phyloP scores from a whole-genome alignment of 2,113 vertebrate genomes.

The Capreolus pygargus region DNA sequence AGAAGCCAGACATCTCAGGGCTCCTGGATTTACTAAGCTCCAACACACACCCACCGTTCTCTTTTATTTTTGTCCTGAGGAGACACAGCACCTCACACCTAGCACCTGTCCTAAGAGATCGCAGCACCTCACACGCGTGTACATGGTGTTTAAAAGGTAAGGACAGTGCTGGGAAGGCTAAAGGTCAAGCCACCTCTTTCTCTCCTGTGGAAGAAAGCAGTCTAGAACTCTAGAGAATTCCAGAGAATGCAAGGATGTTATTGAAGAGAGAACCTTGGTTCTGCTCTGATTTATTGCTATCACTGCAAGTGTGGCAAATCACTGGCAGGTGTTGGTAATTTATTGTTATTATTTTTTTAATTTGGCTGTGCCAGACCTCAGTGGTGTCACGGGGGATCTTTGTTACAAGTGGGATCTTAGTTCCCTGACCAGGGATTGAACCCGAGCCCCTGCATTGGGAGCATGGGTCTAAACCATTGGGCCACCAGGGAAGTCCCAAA shows the following conservation, averaged over 20 bases:
- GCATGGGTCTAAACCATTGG: background rate
- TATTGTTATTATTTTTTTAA: background rate
- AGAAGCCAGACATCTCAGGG: background rate
- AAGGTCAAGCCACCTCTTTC: background rate
- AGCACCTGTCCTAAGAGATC: no score
- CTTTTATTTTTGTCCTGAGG: background rate
- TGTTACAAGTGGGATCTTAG: background rate
- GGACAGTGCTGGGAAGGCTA: background rate
- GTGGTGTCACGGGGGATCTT: background rate
- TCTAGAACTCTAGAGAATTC: background rate
- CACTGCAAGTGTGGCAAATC: background rate
- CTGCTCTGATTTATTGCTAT: background rate
- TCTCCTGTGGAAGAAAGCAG: background rate
- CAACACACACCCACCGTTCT: background rate
- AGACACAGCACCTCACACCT: no score
- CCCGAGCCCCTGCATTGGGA: background rate
- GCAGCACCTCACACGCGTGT: fast-evolving
- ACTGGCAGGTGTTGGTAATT: background rate
- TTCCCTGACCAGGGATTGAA: background rate
- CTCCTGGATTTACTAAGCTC: background rate
- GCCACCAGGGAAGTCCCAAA: background rate
- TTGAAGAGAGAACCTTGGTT: background rate
- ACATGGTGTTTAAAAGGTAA: background rate
- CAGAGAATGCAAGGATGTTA: background rate
- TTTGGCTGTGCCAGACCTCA: background rate